Conservation (phyloP, 2,888 invertebrate genomes). For the Aethes cnicana region DNA sequence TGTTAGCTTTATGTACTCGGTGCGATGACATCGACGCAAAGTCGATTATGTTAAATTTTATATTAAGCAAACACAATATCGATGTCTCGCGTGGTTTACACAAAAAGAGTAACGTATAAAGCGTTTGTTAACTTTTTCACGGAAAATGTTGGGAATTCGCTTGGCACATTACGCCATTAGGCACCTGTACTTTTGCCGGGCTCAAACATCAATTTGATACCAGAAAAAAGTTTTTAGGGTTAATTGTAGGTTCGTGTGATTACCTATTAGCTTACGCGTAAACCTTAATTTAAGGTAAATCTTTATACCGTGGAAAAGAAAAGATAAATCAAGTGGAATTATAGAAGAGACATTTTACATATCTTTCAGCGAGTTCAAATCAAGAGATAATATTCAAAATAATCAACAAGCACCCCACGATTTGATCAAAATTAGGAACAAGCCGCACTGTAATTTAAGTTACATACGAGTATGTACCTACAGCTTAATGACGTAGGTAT, state of each 20-base stretch:
- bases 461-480: slow-evolving; percentile 40
- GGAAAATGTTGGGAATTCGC: slow-evolving; percentile 29
- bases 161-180: slow-evolving; percentile 26
- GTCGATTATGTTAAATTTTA: slow-evolving; percentile 72
- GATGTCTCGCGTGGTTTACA: slow-evolving; percentile 48
- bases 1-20: slow-evolving; percentile 67
- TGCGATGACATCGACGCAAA: slow-evolving; percentile 58
- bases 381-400: slow-evolving; percentile 51
- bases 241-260: too few species aligned
- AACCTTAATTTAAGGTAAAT: too few species aligned
- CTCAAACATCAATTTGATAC: slow-evolving; percentile 23
- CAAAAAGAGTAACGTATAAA: slow-evolving; percentile 39
- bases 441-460: slow-evolving; percentile 39
- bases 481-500: slow-evolving; percentile 74
- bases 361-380: slow-evolving; percentile 31
- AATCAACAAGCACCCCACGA: slow-evolving; percentile 66
- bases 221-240: background rate
- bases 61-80: slow-evolving; percentile 68
- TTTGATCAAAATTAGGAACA: slow-evolving; percentile 58
- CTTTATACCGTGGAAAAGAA: too few species aligned
- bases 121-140: slow-evolving; percentile 31
- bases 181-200: slow-evolving; percentile 9
- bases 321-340: background rate
- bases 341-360: background rate
- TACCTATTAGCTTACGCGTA: too few species aligned